Evolutionary conservation across 2,113 vertebrate species (phyloP), one percentile per base, ranked within the genome.

Genomic region (Prunella himalayana): DNA sequence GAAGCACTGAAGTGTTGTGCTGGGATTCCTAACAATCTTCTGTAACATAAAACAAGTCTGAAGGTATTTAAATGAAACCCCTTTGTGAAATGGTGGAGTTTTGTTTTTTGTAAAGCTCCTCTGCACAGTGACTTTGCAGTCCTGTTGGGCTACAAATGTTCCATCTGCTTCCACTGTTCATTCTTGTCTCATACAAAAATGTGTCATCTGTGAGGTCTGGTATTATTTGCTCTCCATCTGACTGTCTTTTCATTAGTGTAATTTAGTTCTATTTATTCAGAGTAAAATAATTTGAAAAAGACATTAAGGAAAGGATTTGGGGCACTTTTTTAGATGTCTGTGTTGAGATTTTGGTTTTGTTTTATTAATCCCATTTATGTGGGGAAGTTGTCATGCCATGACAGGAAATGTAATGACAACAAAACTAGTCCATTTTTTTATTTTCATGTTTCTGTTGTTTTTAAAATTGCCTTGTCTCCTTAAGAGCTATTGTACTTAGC

Each of bases 131-230:
- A 60, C 73, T 92, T 82, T 85, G 49, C 64, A 68, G 30, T 89
- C 85, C 75, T 90, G 44, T 72, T 93, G 61, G 54, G 78, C 75
- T 94, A 82, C 66, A 65, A 53, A 82, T 76, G 45, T 69, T 95
- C 82, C 71, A 72, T 95, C 78, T 96, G 85, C 69, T 91, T 91
- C 56, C 47, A 73, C 6, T 81, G 76, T 66, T 94, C 86, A 30
- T 89, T 88, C 83, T 73, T 91, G 31, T 86, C 44, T 82, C 41
- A 22, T 47, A 18, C 27, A 31, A 76, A 92, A 94, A 85, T 72
- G 31, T 82, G 68, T 97, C 78, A 69, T 69, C 90, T 94, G 53
- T 53, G 59, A 93, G 79, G 63, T 79, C 88, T 95, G 75, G 49
- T 80, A 27, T 53, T 93, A n/a, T 88, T 87, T 91, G 78, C 49